Evolutionary conservation across 2,113 vertebrate species (phyloP).

Genomic region (Scomber colias): DNA sequence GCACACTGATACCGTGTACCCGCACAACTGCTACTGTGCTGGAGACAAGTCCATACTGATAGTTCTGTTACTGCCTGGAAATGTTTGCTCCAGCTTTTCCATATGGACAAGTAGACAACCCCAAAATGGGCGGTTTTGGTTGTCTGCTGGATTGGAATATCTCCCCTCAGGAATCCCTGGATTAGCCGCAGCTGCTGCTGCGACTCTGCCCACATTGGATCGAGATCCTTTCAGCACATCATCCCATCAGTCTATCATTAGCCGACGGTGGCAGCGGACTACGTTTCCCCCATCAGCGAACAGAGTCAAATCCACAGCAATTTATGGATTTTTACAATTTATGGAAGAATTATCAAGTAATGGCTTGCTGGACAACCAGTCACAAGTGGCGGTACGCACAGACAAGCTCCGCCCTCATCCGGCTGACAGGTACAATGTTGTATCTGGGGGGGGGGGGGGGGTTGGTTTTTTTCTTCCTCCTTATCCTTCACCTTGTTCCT

Average conservation of each 20-base stretch:
- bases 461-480: neutral
- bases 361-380: slow-evolving; percentile 72
- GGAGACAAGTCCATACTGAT: neutral
- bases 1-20: neutral
- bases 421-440: slow-evolving; percentile 74
- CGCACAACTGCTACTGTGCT: neutral
- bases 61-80: slow-evolving; percentile 51
- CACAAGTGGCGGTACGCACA: slow-evolving; percentile 71
- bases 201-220: slow-evolving; percentile 44
- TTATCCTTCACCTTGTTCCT: neutral
- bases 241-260: slow-evolving; percentile 58
- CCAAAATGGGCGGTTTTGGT: slow-evolving; percentile 63
- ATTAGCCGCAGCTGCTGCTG: slow-evolving; percentile 66
- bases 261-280: slow-evolving; percentile 38
- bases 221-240: slow-evolving; percentile 55
- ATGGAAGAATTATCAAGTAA: slow-evolving; percentile 52
- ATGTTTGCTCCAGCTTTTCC: slow-evolving; percentile 75
- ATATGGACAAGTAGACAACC: slow-evolving; percentile 43
- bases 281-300: slow-evolving; percentile 22
- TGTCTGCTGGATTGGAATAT: slow-evolving; percentile 76
- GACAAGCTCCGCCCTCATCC: slow-evolving; percentile 70
- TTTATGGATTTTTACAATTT: slow-evolving; percentile 47
- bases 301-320: slow-evolving; percentile 33
- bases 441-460: neutral
- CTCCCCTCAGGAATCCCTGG: slow-evolving; percentile 73